Base-by-base conservation (phyloP, 2,113 vertebrate species). In the Dicaeum eximium region DNA sequence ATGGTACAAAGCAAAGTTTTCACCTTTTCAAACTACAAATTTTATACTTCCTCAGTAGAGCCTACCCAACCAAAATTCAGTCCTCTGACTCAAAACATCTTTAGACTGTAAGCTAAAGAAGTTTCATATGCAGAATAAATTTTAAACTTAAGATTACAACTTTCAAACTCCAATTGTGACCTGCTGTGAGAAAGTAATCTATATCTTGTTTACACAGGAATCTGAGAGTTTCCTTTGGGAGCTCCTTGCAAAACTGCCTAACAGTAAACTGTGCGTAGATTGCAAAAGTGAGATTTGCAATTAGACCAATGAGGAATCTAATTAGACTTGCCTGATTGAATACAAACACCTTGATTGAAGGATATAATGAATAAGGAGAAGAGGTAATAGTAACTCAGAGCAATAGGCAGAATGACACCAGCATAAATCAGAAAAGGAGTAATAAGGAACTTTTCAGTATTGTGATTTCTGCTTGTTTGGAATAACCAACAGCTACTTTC, bases 261-360 rank as follows among this genome's bases (percentile, higher is more conserved):
- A 78, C 35, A 79, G 74, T 19, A 65, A 53, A 77, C 28, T 35
- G 27, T 47, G 45, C 44, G 24, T 15, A 15, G 40, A 85, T 75
- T 66, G 58, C 38, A 42, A 58, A 94, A 94, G 45, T 7, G 15
- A 94, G 81, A 44, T 1, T 5, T 44, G 84, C 58, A 97, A 80
- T 91, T 91, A 94, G 91, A 77, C 45, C 62, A 77, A 87, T 9
- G 9, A 91, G 24, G 86, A 82, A 77, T 62, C 70, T 77, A 92
- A 91, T 95, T 85, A 90, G 87, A 62, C 45, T 92, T 75, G 38
- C 35, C 58, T 90, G 90, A 93, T 72, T 73, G 74, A 90, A 48
- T 61, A 87, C 16, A 89, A 93, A 90, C 7, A 5, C 54, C 78
- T 91, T 84, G 90, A 90, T 7, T 95, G 74, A 75, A 66, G 53